Conservation (phyloP, 2,888 invertebrate species). For the Venusia cambrica region DNA sequence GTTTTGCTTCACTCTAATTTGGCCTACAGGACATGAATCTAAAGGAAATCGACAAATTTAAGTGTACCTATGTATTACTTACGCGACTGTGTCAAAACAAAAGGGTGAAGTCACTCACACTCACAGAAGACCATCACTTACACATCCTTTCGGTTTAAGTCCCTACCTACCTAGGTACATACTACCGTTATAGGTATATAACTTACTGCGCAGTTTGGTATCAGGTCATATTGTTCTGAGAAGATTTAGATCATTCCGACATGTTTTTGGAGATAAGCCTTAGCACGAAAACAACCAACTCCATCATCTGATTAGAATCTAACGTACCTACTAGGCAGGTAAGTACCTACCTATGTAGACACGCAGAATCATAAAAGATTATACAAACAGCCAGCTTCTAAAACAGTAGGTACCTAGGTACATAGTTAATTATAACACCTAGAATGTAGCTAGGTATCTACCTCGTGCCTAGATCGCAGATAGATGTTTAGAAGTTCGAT, state of each 20-base stretch:
- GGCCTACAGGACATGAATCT: constrained; percentile 9
- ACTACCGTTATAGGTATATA: no score
- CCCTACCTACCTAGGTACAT: no score
- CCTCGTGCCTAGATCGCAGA: no score
- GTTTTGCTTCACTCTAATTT: constrained; percentile 10
- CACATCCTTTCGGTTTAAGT: constrained; percentile 13
- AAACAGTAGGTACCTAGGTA: no score
- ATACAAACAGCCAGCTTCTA: background rate
- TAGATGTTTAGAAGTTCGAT: constrained; percentile 30
- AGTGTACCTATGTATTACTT: no score
- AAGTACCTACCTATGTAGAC: no score
- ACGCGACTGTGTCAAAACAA: constrained; percentile 13
- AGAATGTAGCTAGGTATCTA: no score
- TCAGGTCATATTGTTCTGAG: constrained; percentile 26
- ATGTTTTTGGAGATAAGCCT: constrained; percentile 36
- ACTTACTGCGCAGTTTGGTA: constrained; percentile 13
- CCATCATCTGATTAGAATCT: constrained; percentile 26
- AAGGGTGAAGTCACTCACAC: constrained; percentile 23
- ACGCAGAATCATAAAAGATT: constrained; percentile 19
- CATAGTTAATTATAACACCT: no score
- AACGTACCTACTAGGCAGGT: no score
- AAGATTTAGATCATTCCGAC: constrained; percentile 33
- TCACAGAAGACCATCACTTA: constrained; percentile 23
- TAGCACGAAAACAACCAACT: constrained; percentile 28
- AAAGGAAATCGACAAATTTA: no score